phyloP scores from a whole-genome alignment of 2,888 invertebrate genomes.

The Candidula unifasciata region DNA sequence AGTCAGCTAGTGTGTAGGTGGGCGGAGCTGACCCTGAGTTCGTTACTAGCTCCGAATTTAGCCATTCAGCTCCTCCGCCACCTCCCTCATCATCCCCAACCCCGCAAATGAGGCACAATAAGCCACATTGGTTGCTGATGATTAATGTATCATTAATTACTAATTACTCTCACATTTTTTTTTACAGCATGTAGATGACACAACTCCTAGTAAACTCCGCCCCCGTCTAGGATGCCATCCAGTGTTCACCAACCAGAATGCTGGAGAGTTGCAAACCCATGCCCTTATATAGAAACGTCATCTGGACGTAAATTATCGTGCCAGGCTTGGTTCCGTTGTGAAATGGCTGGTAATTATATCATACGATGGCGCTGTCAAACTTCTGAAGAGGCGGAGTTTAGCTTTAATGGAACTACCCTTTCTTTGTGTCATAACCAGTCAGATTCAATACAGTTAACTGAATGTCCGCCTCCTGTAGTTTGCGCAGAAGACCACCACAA shows the following conservation, averaged over 20 bases:
- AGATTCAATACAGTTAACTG: slow-evolving; percentile 3
- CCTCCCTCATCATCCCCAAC: too few species aligned
- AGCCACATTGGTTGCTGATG: too few species aligned
- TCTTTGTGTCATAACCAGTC: slow-evolving; percentile 25
- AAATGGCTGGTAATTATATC: slow-evolving; percentile 69
- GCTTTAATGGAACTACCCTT: background rate
- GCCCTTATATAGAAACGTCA: background rate
- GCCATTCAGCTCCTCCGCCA: too few species aligned
- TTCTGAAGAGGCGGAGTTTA: background rate
- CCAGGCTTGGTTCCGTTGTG: slow-evolving; percentile 56
- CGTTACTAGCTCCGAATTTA: too few species aligned
- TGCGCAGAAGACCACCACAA: slow-evolving; percentile 13
- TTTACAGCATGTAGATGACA: too few species aligned
- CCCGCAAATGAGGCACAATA: too few species aligned
- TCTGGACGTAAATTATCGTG: slow-evolving; percentile 16
- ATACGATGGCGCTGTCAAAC: slow-evolving; percentile 68
- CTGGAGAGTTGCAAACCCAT: slow-evolving; percentile 38
- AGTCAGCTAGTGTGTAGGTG: too few species aligned
- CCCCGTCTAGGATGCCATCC: background rate
- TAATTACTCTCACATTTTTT: too few species aligned
- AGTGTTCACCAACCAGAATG: background rate
- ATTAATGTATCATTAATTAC: too few species aligned
- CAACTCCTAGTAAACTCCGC: too few species aligned
- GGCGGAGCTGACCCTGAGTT: too few species aligned
- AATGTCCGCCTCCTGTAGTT: slow-evolving; percentile 43